Evolutionary conservation across 2,797 vertebrate genomes (phyloP).

Genomic region (Pteropus rufus): DNA sequence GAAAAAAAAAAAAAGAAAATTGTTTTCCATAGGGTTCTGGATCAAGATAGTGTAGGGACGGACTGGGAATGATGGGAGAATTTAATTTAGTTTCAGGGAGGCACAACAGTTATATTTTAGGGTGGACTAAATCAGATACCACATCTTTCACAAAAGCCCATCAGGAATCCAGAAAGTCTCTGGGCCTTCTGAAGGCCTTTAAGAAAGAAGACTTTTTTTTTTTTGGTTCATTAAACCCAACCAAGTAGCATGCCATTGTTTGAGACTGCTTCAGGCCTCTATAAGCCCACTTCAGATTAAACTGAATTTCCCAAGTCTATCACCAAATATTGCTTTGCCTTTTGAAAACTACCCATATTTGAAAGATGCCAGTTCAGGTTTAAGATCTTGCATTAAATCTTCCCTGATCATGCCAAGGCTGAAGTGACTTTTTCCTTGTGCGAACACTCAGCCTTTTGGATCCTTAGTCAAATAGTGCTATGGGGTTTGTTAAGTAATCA

Average conservation of each 20-base stretch:
- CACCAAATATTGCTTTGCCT: background rate
- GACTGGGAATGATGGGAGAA: background rate
- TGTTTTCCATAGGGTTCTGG: background rate
- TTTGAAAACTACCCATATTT: constrained; percentile 7
- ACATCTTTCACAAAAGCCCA: background rate
- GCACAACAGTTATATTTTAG: background rate
- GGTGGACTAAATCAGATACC: background rate
- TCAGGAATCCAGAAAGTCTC: background rate
- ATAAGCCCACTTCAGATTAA: background rate
- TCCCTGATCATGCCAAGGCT: background rate
- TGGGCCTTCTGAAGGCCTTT: background rate
- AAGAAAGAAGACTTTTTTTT: background rate
- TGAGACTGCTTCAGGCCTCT: background rate
- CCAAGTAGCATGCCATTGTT: background rate
- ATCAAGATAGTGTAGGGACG: background rate
- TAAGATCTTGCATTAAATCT: background rate
- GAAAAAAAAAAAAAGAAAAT: background rate
- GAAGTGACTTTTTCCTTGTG: background rate
- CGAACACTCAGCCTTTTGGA: background rate
- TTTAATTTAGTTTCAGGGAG: background rate
- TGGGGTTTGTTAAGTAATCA: background rate
- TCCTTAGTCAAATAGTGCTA: background rate
- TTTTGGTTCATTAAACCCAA: background rate
- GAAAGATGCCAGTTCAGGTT: background rate
- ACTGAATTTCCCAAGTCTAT: background rate